Evolutionary conservation across 2,797 vertebrate species (phyloP).

Genomic region (Potorous gilbertii): DNA sequence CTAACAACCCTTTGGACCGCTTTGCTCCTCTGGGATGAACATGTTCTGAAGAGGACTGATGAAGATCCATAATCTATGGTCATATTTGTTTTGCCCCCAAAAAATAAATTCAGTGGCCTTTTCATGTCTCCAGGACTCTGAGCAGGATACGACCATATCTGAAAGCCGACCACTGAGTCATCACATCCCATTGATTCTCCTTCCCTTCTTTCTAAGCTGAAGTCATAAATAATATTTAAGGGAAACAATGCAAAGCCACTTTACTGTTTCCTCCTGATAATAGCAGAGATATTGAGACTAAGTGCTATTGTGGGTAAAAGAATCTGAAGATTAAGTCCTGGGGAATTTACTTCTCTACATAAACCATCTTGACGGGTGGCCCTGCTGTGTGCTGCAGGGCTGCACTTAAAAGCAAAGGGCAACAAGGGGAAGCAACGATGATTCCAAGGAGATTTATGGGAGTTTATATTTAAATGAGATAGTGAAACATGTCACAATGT

Average conservation of each 20-base stretch:
- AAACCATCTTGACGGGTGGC: constrained; percentile 19
- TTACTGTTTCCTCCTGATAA: constrained; percentile 40
- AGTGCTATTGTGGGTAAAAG: not conserved
- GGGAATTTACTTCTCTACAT: not conserved
- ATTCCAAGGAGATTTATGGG: not conserved
- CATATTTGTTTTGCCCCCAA: not conserved
- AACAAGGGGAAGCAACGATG: not conserved
- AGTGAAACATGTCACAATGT: constrained; percentile 49
- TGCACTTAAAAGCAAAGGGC: constrained; percentile 32
- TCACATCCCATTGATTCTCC: constrained; percentile 20
- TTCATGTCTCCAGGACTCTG: not conserved
- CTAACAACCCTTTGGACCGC: not conserved
- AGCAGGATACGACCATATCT: constrained; percentile 2
- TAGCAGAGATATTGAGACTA: constrained; percentile 10
- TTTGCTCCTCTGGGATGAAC: not conserved
- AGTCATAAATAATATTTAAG: constrained; percentile 39
- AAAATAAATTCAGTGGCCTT: not conserved
- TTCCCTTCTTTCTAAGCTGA: constrained; percentile 24
- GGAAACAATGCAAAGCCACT: constrained; percentile 20
- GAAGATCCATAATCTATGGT: not conserved
- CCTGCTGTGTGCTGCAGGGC: not conserved
- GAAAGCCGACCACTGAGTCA: not conserved
- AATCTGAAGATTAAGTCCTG: constrained; percentile 22
- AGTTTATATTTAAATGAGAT: constrained; percentile 53
- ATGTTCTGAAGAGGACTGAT: not conserved